Evolutionary conservation across 2,888 invertebrate genomes (phyloP).

Genomic region (Napeogenes inachia): DNA sequence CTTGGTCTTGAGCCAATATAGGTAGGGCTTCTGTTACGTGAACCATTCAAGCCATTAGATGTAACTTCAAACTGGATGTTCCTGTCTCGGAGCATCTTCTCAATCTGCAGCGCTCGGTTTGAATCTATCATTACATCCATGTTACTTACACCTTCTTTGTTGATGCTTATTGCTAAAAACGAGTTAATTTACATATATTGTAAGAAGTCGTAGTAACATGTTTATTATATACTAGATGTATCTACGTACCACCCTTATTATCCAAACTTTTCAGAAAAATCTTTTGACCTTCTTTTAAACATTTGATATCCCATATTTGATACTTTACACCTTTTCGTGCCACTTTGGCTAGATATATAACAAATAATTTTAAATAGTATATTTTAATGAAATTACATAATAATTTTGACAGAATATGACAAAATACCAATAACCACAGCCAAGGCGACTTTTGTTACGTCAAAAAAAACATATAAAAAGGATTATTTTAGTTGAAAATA

Average conservation of each 20-base stretch:
- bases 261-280: slow-evolving; percentile 59
- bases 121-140: slow-evolving; percentile 60
- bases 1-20: slow-evolving; percentile 25
- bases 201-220: neutral
- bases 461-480: too few relatives aligned
- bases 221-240: neutral
- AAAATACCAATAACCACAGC: too few relatives aligned
- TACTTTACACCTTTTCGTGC: slow-evolving; percentile 54
- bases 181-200: neutral
- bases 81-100: slow-evolving; percentile 55
- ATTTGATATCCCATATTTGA: slow-evolving; percentile 67
- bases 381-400: slow-evolving; percentile 8
- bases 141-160: slow-evolving; percentile 42
- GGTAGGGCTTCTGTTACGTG: slow-evolving; percentile 34
- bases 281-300: slow-evolving; percentile 65
- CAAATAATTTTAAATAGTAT: slow-evolving; percentile 15
- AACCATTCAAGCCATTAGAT: slow-evolving; percentile 35
- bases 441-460: too few relatives aligned
- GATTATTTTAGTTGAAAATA: too few relatives aligned
- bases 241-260: slow-evolving; percentile 59
- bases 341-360: slow-evolving; percentile 44
- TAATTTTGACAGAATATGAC: too few relatives aligned
- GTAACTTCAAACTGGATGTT: slow-evolving; percentile 50
- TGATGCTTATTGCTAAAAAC: slow-evolving; percentile 61
- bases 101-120: slow-evolving; percentile 47